Percentiles rank a stretch among this genome's conserved stretches.
Evolutionary conservation across 2,888 invertebrate genomes (phyloP).

Genomic region (Acleris laterana): DNA sequence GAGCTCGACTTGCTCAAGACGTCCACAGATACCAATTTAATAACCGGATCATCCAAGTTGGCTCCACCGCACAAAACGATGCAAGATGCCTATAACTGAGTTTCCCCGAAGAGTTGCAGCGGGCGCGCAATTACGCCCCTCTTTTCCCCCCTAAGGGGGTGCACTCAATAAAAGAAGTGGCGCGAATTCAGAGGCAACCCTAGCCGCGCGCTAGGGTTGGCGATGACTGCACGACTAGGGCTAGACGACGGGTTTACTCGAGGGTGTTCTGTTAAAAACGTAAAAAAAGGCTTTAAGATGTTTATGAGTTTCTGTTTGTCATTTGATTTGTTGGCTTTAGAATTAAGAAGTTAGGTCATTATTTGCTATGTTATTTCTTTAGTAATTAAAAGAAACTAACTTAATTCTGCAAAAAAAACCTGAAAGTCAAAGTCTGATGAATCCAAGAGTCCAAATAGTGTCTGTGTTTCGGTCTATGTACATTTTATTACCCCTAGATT

Average conservation of each 20-base stretch:
- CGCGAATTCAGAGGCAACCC: constrained; percentile 22
- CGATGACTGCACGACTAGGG: constrained; percentile 21
- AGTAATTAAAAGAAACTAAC: no score
- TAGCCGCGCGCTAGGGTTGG: constrained; percentile 22
- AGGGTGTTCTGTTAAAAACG: background rate
- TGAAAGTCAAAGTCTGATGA: no score
- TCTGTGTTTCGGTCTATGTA: no score
- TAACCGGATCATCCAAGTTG: constrained; percentile 17
- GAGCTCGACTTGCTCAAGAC: constrained; percentile 12
- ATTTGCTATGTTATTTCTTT: no score
- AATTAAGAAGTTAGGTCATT: no score
- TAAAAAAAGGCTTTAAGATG: background rate
- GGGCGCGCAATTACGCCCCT: constrained; percentile 47
- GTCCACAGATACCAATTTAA: constrained; percentile 27
- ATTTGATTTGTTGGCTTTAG: background rate
- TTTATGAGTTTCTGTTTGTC: background rate
- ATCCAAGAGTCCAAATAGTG: no score
- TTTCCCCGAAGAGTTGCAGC: constrained; percentile 59
- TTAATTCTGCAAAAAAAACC: no score
- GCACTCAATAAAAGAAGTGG: constrained; percentile 37
- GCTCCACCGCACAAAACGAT: constrained; percentile 45
- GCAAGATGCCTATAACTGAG: constrained; percentile 64
- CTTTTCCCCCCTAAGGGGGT: constrained; percentile 29
- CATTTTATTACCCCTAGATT: no score
- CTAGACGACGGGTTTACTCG: constrained; percentile 23